phyloP scores from a whole-genome alignment of 2,113 vertebrate genomes.

The Hippocampus zosterae region DNA sequence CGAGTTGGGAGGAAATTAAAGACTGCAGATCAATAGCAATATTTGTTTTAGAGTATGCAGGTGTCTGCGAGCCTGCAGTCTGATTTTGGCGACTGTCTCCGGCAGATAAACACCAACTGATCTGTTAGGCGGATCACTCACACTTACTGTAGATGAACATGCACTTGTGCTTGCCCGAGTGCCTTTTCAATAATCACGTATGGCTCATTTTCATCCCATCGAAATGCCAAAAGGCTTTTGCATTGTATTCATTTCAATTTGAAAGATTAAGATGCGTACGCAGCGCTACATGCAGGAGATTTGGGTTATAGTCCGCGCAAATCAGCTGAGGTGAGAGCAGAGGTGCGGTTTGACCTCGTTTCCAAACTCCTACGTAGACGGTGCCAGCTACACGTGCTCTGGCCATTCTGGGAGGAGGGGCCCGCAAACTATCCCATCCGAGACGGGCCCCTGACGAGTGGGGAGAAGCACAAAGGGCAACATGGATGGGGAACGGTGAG shows the following conservation, averaged over 20 bases:
- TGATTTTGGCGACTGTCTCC: constrained; percentile 53
- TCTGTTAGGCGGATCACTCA: constrained; percentile 57
- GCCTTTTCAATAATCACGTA: constrained; percentile 46
- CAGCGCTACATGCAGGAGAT: not conserved
- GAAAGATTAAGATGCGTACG: constrained; percentile 13
- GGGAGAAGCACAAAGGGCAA: constrained; percentile 48
- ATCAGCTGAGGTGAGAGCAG: not conserved
- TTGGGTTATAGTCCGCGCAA: constrained; percentile 8
- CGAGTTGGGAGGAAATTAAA: constrained; percentile 61
- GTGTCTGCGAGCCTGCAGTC: constrained; percentile 49
- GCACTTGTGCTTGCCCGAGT: constrained; percentile 42
- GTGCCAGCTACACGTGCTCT: constrained; percentile 45
- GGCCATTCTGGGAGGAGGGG: constrained; percentile 35
- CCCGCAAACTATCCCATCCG: constrained; percentile 52
- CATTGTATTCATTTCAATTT: constrained; percentile 18
- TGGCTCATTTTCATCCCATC: constrained; percentile 37
- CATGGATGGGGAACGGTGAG: constrained; percentile 77
- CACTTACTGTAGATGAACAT: constrained; percentile 54
- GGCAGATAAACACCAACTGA: constrained; percentile 49
- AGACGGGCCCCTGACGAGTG: constrained; percentile 54
- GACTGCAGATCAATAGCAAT: constrained; percentile 62
- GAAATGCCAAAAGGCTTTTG: constrained; percentile 21
- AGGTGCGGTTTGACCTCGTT: constrained; percentile 41
- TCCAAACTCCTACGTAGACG: constrained; percentile 48
- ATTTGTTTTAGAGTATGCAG: constrained; percentile 67